Percentiles rank a stretch among this genome's conserved stretches.
These are phyloP conservation scores for Ichneumoninae sp. DNA, from an alignment of 2,888 invertebrate species.

Conservation along the genomic window DNA sequence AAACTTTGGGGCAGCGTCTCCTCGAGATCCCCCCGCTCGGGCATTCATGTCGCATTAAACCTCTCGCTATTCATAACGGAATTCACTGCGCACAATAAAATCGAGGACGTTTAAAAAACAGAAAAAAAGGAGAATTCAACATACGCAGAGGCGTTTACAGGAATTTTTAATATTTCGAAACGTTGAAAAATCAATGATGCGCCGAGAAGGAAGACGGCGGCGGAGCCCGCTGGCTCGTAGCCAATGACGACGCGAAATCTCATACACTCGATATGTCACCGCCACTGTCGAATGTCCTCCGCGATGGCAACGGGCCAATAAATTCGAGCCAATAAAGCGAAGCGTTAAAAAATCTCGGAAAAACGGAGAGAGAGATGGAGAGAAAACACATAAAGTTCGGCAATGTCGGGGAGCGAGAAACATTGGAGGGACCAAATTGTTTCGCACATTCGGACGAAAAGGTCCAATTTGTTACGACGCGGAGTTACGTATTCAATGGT, in stretches of 20 bases:
- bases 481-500: no score
- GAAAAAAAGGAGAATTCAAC: neutral
- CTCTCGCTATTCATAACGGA: neutral
- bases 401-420: no score
- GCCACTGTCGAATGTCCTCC: slow-evolving; percentile 71
- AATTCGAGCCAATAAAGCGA: slow-evolving; percentile 36
- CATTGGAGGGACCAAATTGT: no score
- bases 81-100: no score
- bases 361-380: neutral
- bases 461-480: no score
- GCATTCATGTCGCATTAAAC: slow-evolving; percentile 32
- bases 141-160: neutral
- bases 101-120: no score
- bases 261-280: slow-evolving; percentile 72
- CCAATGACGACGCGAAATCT: slow-evolving; percentile 74
- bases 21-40: slow-evolving; percentile 15
- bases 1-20: slow-evolving; percentile 30
- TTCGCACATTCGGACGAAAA: no score
- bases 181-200: slow-evolving; percentile 35
- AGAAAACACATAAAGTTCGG: no score
- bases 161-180: slow-evolving; percentile 29
- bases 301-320: slow-evolving; percentile 72
- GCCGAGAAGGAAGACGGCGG: slow-evolving; percentile 51
- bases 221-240: slow-evolving; percentile 70
- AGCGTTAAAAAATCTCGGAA: neutral